These are phyloP conservation scores for Tolypeutes matacus DNA, from an alignment of 2,797 vertebrate genomes.

Conservation along the genomic window DNA sequence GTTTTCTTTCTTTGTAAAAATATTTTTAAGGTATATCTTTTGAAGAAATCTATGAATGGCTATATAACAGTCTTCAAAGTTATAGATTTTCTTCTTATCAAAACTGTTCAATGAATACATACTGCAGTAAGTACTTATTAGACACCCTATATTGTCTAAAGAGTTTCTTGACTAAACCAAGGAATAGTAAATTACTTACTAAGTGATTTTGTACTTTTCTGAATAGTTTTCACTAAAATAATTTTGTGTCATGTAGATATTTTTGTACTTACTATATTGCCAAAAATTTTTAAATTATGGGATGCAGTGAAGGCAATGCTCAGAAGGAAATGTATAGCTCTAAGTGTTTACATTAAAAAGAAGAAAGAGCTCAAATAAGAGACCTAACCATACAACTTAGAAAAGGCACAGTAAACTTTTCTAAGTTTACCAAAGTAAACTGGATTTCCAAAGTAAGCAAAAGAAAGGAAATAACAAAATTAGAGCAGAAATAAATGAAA, in stretches of 20 bases:
- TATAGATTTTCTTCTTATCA: conserved; percentile 7
- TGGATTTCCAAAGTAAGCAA: too few relatives aligned
- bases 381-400: too few relatives aligned
- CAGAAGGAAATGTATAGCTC: too few relatives aligned
- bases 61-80: conserved; percentile 2
- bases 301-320: too few relatives aligned
- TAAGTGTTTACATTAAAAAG: too few relatives aligned
- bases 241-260: conserved; percentile 19
- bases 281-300: neutral
- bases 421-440: too few relatives aligned
- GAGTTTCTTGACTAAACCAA: conserved; percentile 40
- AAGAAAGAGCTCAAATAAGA: too few relatives aligned
- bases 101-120: neutral
- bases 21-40: conserved; percentile 51
- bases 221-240: conserved; percentile 18
- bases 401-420: too few relatives aligned
- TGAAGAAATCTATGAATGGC: neutral
- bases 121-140: neutral
- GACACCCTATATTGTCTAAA: neutral
- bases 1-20: neutral
- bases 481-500: too few relatives aligned
- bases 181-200: neutral
- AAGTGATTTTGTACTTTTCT: conserved; percentile 46
- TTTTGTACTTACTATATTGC: conserved; percentile 27
- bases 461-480: too few relatives aligned